Base-by-base conservation (phyloP, 1,140 invertebrate species). In the Zaprionus tsacasi region DNA sequence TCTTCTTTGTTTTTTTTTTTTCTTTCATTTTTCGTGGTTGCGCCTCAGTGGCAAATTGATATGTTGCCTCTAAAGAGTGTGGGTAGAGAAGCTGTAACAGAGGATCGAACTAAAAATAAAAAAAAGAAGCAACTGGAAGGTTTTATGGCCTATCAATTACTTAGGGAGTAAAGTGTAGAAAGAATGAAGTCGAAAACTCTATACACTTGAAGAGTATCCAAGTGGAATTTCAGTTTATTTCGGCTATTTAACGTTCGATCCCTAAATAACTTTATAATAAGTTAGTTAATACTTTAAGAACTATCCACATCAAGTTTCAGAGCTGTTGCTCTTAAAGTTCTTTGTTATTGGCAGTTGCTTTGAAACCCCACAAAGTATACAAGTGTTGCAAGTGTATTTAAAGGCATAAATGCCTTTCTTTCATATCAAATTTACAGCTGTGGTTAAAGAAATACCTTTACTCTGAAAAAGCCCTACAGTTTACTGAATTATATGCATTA, bases 21-120 rank as follows among this genome's bases (percentile, higher is more conserved):
- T 58, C 17, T 27, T 21, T 13, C 10, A n/a, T 10, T 30, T 33
- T 59, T 70, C 68, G 70, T 55, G 70, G 70, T 73, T 73, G 27
- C 60, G 35, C 52, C 65, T 73, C 70, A 68, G 36, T 30, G 65
- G 70, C 70, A 72, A 73, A 69, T 73, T 73, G 70, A 73, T 73
- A 73, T 61, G 70, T 73, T 65, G 2, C 7, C 38, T 54, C 27
- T 27, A 27, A 56, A 69, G 25, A n/a, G 45, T 63, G 64, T 21
- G 35, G 33, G 55, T 55, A 67, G 45, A 59, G 55, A 35, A 50
- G 61, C 52, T 55, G 52, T 10, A 50, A 10, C 27, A 15, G n/a
- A 45, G 40, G 40, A 45, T 54, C 35, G 15, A 21, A 59, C n/a
- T 27, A 2, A 13, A 43, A 43, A n/a, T n/a, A 45, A 45, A 15